Evolutionary conservation across 2,113 vertebrate genomes (phyloP), one percentile per base, ranked within the genome.

Genomic region (Centropristis striata): DNA sequence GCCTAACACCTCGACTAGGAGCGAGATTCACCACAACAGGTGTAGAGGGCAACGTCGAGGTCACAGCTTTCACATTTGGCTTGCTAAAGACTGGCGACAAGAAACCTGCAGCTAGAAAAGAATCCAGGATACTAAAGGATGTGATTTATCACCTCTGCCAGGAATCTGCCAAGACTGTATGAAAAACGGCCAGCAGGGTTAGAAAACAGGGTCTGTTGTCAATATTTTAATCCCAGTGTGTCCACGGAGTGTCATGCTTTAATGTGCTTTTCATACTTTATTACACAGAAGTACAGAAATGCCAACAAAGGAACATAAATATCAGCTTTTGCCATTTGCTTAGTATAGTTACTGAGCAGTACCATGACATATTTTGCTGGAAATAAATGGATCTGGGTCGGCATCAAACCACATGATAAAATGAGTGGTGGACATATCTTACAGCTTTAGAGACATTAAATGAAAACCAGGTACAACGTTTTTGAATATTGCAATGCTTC

Each of bases 71-170:
- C 91, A 92, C 88, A 94, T 95, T 95, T 92, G 93, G 89, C 91
- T 93, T 90, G 93, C 93, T 94, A 94, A 95, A 94, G 92, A 94
- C 94, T 93, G 92, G 91, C 92, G 92, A 91, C 90, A 88, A 88
- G 88, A 92, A 92, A 91, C 83, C 90, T 88, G 89, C 86, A 69
- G 92, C 85, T 77, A 91, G 86, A 86, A 92, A 81, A 90, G 88
- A 90, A 91, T 91, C 89, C 93, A 90, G 86, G 86, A 91, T 86
- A 92, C 90, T 93, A 93, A 86, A 90, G 81, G 72, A 61, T 18
- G 59, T 95, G 94, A 95, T 95, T 95, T 94, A 95, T 94, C 75
- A 72, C 88, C 50, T 82, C 88, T 94, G 93, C 92, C 93, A 92
- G 80, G 89, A 70, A 71, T 54, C 83, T 93, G 93, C 93, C 90